These are phyloP conservation scores for Geothlypis trichas DNA, from an alignment of 2,113 vertebrate species.

Conservation along the genomic window DNA sequence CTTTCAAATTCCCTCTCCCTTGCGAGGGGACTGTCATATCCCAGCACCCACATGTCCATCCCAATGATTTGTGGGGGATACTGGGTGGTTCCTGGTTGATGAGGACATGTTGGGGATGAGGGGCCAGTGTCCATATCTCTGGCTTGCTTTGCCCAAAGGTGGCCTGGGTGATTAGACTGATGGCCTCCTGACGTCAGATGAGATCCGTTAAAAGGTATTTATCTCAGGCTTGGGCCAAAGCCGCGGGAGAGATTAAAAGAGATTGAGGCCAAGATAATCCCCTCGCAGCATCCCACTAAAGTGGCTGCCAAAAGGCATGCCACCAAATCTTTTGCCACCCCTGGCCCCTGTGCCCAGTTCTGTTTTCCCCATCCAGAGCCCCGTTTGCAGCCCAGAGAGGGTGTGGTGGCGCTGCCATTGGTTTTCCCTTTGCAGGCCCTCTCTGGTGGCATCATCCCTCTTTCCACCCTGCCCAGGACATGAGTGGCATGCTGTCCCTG, in stretches of 20 bases:
- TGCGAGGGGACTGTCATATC: accelerated
- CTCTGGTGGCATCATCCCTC: background rate
- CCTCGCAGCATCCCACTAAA: conserved; percentile 51
- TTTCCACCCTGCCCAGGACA: background rate
- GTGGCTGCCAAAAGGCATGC: conserved; percentile 72
- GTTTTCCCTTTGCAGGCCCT: background rate
- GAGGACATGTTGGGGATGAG: background rate
- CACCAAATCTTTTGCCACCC: conserved; percentile 27
- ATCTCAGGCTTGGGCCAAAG: conserved; percentile 73
- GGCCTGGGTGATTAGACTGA: conserved; percentile 69
- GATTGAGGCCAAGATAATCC: conserved; percentile 77
- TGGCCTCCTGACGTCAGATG: conserved; percentile 73
- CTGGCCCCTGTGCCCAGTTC: background rate
- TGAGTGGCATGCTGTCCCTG: accelerated
- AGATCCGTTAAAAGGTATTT: conserved; percentile 74
- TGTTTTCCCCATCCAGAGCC: background rate
- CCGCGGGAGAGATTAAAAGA: conserved; percentile 66
- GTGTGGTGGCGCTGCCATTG: background rate
- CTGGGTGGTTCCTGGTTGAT: background rate
- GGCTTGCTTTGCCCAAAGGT: conserved; percentile 46
- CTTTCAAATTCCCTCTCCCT: background rate
- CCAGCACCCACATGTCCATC: accelerated
- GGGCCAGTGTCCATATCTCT: background rate
- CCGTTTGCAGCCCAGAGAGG: background rate
- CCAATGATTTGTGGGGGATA: accelerated